Percentiles rank a stretch among this genome's conserved stretches.
Conservation (phyloP, 2,113 vertebrate species). For the Aleadryas rufinucha region DNA sequence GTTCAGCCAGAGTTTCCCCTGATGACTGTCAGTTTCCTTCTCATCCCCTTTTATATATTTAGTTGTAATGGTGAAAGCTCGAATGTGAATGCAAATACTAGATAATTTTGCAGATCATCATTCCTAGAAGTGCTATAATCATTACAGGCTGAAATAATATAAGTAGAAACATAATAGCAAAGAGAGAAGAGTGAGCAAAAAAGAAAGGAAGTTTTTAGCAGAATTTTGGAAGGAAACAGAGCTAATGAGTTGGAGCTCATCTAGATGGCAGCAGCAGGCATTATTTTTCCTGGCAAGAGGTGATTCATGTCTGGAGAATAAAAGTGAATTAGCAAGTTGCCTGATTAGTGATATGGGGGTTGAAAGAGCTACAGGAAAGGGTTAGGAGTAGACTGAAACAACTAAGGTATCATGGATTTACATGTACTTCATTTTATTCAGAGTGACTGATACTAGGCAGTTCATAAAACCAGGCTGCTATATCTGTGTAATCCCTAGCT, state of each 20-base stretch:
- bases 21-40: neutral
- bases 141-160: neutral
- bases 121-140: neutral
- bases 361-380: neutral
- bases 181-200: neutral
- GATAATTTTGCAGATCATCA: neutral
- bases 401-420: neutral
- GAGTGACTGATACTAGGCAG: neutral
- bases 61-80: neutral
- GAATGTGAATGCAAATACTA: neutral
- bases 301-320: neutral
- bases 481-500: neutral
- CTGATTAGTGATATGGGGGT: neutral
- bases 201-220: neutral
- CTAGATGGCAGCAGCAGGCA: constrained; percentile 29
- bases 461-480: neutral
- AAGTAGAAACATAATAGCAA: neutral
- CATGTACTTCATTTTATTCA: neutral
- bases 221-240: neutral
- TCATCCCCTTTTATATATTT: neutral
- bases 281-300: neutral
- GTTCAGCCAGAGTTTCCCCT: neutral
- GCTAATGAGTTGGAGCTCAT: constrained; percentile 21
- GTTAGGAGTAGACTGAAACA: neutral
- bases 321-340: neutral